phyloP scores from a whole-genome alignment of 2,888 invertebrate species.

The Balanococcus diminutus region DNA sequence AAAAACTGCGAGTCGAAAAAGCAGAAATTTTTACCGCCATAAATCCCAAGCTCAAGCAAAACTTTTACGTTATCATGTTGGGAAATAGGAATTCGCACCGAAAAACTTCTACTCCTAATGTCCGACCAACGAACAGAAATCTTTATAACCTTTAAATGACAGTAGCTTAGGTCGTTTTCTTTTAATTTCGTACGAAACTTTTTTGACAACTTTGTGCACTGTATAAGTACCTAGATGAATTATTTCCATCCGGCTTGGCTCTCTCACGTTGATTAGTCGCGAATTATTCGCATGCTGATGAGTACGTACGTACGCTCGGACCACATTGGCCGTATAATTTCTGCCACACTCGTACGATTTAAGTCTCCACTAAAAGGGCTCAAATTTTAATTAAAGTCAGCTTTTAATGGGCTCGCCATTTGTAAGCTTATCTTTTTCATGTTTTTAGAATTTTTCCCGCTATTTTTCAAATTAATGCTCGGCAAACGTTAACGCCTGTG shows the following conservation, averaged over 20 bases:
- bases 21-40: conserved; percentile 23
- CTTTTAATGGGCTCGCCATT: not conserved
- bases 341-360: not conserved
- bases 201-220: conserved; percentile 15
- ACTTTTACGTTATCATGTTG: conserved; percentile 31
- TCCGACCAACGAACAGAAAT: conserved; percentile 12
- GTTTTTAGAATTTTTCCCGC: not conserved
- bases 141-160: conserved; percentile 23
- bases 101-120: conserved; percentile 20
- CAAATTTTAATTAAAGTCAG: conserved; percentile 37
- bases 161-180: conserved; percentile 28
- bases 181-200: conserved; percentile 27
- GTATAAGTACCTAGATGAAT: not conserved
- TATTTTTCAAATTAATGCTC: not conserved
- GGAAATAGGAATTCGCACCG: conserved; percentile 27
- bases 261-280: not conserved
- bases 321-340: not conserved
- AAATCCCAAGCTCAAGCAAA: conserved; percentile 9
- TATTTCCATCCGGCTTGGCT: not conserved
- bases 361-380: not conserved
- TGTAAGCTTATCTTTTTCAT: not conserved
- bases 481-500: not conserved
- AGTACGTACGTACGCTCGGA: not conserved
- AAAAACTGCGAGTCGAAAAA: conserved; percentile 20
- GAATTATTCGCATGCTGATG: not conserved